phyloP scores from a whole-genome alignment of 2,797 vertebrate species.

The Rachycentron canadum region DNA sequence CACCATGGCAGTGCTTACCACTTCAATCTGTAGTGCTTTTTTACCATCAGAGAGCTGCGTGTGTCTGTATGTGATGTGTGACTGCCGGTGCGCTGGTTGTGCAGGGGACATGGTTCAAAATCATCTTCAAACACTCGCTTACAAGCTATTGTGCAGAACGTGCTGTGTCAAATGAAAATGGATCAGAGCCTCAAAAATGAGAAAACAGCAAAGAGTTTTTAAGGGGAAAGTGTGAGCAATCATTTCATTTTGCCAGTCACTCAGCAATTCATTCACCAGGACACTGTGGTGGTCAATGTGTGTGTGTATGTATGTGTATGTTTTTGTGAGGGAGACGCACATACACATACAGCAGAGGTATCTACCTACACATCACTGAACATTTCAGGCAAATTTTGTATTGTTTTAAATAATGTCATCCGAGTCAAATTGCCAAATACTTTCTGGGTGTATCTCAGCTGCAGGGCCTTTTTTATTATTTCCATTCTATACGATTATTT shows the following conservation, averaged over 20 bases:
- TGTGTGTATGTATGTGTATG: conserved; percentile 12
- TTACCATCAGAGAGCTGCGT: conserved; percentile 67
- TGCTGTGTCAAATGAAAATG: conserved; percentile 66
- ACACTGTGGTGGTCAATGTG: conserved; percentile 29
- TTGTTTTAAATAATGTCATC: neutral
- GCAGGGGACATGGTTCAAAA: conserved; percentile 71
- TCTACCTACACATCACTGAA: neutral
- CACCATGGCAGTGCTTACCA: conserved; percentile 76
- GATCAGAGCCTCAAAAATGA: conserved; percentile 63
- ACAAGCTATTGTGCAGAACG: conserved; percentile 68
- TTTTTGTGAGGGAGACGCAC: neutral
- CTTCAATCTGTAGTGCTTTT: conserved; percentile 86
- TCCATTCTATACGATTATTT: neutral
- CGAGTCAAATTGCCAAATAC: no score
- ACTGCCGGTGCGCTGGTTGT: conserved; percentile 54
- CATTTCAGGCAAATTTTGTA: neutral
- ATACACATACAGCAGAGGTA: neutral
- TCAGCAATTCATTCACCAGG: conserved; percentile 66
- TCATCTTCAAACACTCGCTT: conserved; percentile 73
- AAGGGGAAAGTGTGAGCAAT: conserved; percentile 69
- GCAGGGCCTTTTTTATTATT: neutral
- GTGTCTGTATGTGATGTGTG: conserved; percentile 48
- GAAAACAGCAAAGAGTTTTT: conserved; percentile 65
- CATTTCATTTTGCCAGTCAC: conserved; percentile 74
- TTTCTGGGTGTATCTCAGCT: no score